These are phyloP conservation scores for Strigamia crassipes DNA, from an alignment of 2,888 invertebrate species.

Conservation along the genomic window DNA sequence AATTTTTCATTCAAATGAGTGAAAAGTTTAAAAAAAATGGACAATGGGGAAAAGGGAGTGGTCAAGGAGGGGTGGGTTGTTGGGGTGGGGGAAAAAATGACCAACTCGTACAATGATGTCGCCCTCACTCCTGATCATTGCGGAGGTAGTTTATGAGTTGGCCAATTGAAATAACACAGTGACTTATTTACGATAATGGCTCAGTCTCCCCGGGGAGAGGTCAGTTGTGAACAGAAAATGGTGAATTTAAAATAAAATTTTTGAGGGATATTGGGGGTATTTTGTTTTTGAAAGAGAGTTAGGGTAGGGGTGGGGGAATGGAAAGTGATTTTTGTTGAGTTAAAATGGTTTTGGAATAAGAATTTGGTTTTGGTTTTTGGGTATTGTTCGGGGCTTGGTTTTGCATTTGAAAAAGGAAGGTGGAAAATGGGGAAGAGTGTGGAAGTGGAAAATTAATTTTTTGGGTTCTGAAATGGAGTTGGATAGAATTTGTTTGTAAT, in stretches of 20 bases:
- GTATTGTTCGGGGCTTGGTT: too few relatives aligned
- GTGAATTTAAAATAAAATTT: neutral
- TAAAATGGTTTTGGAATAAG: too few relatives aligned
- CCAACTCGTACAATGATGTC: neutral
- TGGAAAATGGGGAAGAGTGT: too few relatives aligned
- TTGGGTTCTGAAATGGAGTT: too few relatives aligned
- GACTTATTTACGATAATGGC: conserved; percentile 7
- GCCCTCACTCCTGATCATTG: neutral
- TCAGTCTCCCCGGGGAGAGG: neutral
- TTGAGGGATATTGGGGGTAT: neutral
- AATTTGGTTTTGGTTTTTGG: too few relatives aligned
- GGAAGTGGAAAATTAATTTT: too few relatives aligned
- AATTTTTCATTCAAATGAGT: neutral
- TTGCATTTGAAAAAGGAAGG: too few relatives aligned
- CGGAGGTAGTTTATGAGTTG: neutral
- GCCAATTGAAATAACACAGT: neutral
- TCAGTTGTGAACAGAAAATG: neutral
- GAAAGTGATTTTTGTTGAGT: neutral
- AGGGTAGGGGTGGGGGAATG: neutral
- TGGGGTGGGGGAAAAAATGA: neutral
- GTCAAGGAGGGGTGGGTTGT: neutral
- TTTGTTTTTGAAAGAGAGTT: neutral
- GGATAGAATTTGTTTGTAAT: too few relatives aligned
- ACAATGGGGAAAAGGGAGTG: neutral
- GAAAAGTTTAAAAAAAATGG: neutral